phyloP scores from a whole-genome alignment of 2,797 vertebrate species.

The Lagorchestes hirsutus region DNA sequence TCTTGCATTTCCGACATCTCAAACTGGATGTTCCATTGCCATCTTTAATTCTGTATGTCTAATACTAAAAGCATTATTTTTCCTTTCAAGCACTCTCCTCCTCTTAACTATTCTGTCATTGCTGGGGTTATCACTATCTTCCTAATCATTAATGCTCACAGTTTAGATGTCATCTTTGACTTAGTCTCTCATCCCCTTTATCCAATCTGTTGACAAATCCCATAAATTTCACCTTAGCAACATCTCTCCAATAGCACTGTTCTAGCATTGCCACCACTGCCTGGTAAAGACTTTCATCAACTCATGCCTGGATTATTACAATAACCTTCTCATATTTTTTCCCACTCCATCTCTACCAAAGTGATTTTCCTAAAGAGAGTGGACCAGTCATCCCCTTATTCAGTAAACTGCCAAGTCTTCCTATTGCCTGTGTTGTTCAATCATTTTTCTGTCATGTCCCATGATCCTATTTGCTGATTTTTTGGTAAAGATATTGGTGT shows the following conservation, averaged over 20 bases:
- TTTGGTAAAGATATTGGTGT: background rate
- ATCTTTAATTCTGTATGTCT: too few species aligned
- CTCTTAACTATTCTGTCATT: too few species aligned
- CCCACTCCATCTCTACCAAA: background rate
- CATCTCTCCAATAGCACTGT: background rate
- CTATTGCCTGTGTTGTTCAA: background rate
- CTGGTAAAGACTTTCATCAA: background rate
- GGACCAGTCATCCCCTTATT: background rate
- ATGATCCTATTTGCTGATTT: background rate
- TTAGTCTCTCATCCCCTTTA: too few species aligned
- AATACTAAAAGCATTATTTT: too few species aligned
- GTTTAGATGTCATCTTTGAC: too few species aligned
- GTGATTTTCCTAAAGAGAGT: background rate
- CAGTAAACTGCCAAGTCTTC: background rate
- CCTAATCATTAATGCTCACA: too few species aligned
- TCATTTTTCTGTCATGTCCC: background rate
- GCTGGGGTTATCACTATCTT: too few species aligned
- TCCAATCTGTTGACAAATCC: background rate
- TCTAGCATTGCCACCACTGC: background rate
- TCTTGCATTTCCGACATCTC: too few species aligned
- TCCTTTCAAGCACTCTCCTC: too few species aligned
- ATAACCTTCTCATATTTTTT: background rate
- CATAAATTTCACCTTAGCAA: background rate
- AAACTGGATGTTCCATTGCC: too few species aligned
- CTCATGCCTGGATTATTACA: background rate